Evolutionary conservation across 2,888 invertebrate genomes (phyloP).

Genomic region (Drosophila merina): DNA sequence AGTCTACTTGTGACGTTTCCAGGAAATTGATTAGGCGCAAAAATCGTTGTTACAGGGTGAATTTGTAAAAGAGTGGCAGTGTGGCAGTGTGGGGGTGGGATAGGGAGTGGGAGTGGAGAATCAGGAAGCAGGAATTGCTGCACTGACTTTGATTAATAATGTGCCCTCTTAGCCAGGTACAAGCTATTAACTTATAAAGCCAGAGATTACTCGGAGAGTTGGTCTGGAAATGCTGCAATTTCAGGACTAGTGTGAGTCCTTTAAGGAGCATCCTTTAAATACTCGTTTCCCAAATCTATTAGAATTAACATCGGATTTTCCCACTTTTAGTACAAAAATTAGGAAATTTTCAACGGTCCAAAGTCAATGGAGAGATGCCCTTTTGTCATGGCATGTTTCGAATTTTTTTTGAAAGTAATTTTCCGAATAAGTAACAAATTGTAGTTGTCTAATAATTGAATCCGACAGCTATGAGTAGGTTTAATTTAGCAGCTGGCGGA

Average conservation of each 20-base stretch:
- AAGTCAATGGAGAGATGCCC: background rate
- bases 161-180: slow-evolving; percentile 71
- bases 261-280: background rate
- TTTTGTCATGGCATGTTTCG: background rate
- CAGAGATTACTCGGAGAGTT: slow-evolving; percentile 1
- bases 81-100: slow-evolving; percentile 38
- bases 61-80: slow-evolving; percentile 34
- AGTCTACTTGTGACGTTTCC: slow-evolving; percentile 65
- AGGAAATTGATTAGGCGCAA: slow-evolving; percentile 78
- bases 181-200: slow-evolving; percentile 60
- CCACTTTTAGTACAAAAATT: background rate
- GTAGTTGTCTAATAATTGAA: slow-evolving; percentile 72
- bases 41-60: slow-evolving; percentile 61
- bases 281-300: slow-evolving; percentile 60
- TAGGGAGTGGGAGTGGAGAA: slow-evolving; percentile 2
- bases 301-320: slow-evolving; percentile 54
- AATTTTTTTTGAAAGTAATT: too few species aligned
- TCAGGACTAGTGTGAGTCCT: background rate
- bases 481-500: background rate
- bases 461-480: slow-evolving; percentile 55
- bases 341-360: background rate
- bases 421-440: too few species aligned
- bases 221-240: background rate
- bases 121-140: slow-evolving; percentile 25
- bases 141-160: slow-evolving; percentile 79